Evolutionary conservation across 2,888 invertebrate species (phyloP).

Genomic region (Cerceris rybyensis): DNA sequence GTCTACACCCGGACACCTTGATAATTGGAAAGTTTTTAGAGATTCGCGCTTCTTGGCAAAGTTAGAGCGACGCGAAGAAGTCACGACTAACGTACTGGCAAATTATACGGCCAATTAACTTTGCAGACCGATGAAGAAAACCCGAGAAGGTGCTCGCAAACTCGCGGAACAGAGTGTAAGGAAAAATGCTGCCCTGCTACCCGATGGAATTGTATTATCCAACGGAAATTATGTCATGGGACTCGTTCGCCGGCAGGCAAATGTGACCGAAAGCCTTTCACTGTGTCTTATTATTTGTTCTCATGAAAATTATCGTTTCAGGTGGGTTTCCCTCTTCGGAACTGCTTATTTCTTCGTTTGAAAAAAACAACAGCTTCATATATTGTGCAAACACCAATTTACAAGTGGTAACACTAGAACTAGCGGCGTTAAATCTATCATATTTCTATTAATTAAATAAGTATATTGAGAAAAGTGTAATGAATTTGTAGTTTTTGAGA

Average conservation of each 20-base stretch:
- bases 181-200: neutral
- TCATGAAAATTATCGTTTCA: conserved; percentile 19
- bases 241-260: conserved; percentile 1
- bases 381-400: too few relatives aligned
- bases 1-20: conserved; percentile 11
- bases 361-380: neutral
- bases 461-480: too few relatives aligned
- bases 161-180: neutral
- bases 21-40: conserved; percentile 44
- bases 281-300: conserved; percentile 15
- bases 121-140: conserved; percentile 4
- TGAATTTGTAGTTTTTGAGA: too few relatives aligned
- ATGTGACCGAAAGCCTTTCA: conserved; percentile 23
- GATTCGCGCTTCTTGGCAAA: conserved; percentile 14
- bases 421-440: too few relatives aligned
- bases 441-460: too few relatives aligned
- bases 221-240: conserved; percentile 27
- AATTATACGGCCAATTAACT: conserved; percentile 49
- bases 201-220: conserved; percentile 30
- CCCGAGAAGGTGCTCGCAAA: neutral
- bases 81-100: conserved; percentile 26
- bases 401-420: too few relatives aligned
- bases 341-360: neutral
- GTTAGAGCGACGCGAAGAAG: conserved; percentile 28
- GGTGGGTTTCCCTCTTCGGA: neutral